A percentile compares a stretch with the other conserved stretches of the same genome.
Evolutionary conservation across 2,888 invertebrate genomes (phyloP).

Genomic region (Trachelus tabidus): DNA sequence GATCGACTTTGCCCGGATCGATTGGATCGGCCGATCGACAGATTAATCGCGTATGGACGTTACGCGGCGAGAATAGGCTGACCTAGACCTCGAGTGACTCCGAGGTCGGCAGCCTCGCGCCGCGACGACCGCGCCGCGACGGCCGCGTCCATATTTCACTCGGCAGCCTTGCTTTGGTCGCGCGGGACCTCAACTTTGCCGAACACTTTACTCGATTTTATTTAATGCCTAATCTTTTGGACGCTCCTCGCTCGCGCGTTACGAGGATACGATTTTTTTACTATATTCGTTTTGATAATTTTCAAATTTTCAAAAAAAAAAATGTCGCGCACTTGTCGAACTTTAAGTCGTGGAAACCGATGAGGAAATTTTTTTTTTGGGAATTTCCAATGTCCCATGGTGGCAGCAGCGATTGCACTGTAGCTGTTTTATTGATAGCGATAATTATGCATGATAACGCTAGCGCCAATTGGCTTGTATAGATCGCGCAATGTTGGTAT

Average conservation of each 20-base stretch:
- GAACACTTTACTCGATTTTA: not conserved
- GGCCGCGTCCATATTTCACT: conserved; percentile 41
- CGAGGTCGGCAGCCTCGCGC: conserved; percentile 44
- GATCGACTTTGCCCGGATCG: not conserved
- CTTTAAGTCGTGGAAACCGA: not conserved
- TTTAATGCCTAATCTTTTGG: not conserved
- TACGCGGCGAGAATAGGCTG: conserved; percentile 49
- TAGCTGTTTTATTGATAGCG: not conserved
- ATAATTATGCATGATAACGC: not conserved
- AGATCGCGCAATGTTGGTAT: not conserved
- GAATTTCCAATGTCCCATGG: not conserved
- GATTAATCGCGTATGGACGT: conserved; percentile 11
- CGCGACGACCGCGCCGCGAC: conserved; percentile 13
- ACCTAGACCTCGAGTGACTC: conserved; percentile 50
- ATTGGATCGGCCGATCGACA: conserved; percentile 17
- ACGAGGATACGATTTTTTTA: too few relatives aligned
- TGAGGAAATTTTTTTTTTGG: not conserved
- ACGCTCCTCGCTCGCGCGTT: too few relatives aligned
- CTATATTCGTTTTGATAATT: too few relatives aligned
- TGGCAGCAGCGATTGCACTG: not conserved
- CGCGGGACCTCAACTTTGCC: not conserved
- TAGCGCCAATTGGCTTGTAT: not conserved
- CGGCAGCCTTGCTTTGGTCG: conserved; percentile 14
- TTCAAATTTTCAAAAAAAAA: too few relatives aligned
- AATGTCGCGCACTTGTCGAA: fast-evolving